Evolutionary conservation across 1,140 invertebrate species (phyloP).

Genomic region (Anoplolepis gracilipes): DNA sequence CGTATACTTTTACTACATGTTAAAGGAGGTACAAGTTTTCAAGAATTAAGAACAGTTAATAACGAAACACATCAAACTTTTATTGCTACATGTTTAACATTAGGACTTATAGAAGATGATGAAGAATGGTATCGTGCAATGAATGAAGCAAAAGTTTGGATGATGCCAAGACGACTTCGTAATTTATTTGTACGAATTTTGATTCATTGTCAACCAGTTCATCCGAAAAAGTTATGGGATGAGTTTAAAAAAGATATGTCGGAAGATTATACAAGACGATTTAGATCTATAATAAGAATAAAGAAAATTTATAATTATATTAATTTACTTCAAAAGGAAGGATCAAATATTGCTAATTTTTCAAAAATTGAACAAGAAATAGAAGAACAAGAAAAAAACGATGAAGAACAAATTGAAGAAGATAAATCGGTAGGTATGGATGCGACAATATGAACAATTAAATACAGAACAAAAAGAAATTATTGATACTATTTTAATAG

Average conservation of each 20-base stretch:
- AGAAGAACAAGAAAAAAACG: neutral
- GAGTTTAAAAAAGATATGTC: conserved; percentile 9
- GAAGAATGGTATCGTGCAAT: conserved; percentile 24
- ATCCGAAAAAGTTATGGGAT: neutral
- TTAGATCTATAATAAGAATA: neutral
- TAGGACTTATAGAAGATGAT: conserved; percentile 14
- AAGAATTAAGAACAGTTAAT: conserved; percentile 24
- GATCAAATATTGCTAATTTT: conserved; percentile 1
- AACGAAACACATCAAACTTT: neutral
- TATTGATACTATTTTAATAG: neutral
- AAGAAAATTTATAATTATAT: conserved; percentile 27
- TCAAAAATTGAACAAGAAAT: conserved; percentile 1
- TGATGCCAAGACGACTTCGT: conserved; percentile 31
- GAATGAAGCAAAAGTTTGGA: conserved; percentile 37
- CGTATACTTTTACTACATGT: conserved; percentile 25
- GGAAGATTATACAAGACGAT: conserved; percentile 18
- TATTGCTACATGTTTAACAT: conserved; percentile 20
- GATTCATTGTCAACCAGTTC: no score
- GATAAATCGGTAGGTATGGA: neutral
- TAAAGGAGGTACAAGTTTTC: conserved; percentile 5
- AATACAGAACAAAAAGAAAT: conserved; percentile 13
- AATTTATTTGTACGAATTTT: conserved; percentile 26
- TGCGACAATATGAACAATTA: conserved; percentile 4
- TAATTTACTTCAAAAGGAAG: neutral
- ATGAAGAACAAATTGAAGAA: neutral